Conservation (phyloP, 1,140 invertebrate species). For the Zaprionus davidi region DNA sequence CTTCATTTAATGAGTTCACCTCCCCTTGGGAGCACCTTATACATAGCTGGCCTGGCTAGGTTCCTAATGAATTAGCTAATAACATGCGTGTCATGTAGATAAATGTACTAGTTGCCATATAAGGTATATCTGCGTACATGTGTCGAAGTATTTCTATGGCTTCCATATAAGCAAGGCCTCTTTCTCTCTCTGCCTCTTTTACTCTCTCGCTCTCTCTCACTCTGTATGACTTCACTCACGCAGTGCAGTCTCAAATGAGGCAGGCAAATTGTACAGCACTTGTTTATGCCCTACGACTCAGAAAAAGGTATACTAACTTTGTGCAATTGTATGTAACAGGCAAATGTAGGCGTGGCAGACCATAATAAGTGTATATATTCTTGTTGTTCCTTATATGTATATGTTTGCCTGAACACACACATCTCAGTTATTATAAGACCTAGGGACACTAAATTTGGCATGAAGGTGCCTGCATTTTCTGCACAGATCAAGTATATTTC, state of each 20-base stretch:
- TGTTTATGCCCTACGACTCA: not conserved
- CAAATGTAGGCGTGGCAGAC: too few relatives aligned
- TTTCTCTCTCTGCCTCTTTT: not conserved
- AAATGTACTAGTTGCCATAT: constrained; percentile 7
- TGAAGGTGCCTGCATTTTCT: too few relatives aligned
- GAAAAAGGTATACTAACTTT: too few relatives aligned
- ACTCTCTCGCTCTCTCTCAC: not conserved
- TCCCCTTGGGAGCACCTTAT: not conserved
- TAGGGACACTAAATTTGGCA: too few relatives aligned
- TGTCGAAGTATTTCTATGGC: constrained; percentile 36
- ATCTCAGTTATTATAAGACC: too few relatives aligned
- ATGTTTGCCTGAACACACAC: too few relatives aligned
- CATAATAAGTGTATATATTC: too few relatives aligned
- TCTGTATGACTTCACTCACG: constrained; percentile 18
- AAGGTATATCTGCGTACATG: not conserved
- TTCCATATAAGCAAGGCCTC: constrained; percentile 21
- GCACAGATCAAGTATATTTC: too few relatives aligned
- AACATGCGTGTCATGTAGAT: constrained; percentile 16
- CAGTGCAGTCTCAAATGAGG: constrained; percentile 6
- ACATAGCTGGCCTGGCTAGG: not conserved
- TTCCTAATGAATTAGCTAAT: constrained; percentile 30
- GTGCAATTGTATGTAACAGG: too few relatives aligned
- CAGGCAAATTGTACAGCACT: constrained; percentile 5
- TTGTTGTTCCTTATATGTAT: too few relatives aligned
- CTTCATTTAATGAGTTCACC: not conserved